Evolutionary conservation across 2,888 invertebrate species (phyloP).

Genomic region (Amblyjoppa fuscipennis): DNA sequence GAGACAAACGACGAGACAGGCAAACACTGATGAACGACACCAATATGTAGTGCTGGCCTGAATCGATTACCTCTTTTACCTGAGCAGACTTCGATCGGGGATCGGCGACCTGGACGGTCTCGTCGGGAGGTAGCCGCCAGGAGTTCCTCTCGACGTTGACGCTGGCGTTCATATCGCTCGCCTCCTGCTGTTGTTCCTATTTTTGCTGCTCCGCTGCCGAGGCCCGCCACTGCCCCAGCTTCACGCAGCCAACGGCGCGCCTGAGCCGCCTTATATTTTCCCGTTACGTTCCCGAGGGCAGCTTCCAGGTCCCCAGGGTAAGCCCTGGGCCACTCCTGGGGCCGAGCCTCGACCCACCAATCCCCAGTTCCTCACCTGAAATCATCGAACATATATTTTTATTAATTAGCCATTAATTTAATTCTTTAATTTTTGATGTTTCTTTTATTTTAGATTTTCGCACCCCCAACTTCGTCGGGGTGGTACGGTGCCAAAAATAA

Average conservation of each 20-base stretch:
- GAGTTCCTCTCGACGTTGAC: slow-evolving; percentile 95
- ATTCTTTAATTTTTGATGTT: no score
- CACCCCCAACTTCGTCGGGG: no score
- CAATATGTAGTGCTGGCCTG: slow-evolving; percentile 52
- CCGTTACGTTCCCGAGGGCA: slow-evolving; percentile 32
- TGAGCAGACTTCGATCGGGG: slow-evolving; percentile 92
- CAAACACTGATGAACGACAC: slow-evolving; percentile 57
- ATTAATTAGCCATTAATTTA: not conserved
- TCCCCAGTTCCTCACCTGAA: slow-evolving; percentile 80
- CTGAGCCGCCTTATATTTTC: slow-evolving; percentile 31
- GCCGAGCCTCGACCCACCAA: slow-evolving; percentile 82
- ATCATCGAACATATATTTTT: slow-evolving; percentile 48
- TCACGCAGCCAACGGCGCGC: slow-evolving; percentile 65
- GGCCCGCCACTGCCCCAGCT: slow-evolving; percentile 86
- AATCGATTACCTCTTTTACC: slow-evolving; percentile 86
- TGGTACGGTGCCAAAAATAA: no score
- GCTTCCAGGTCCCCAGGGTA: slow-evolving; percentile 78
- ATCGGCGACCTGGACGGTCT: slow-evolving; percentile 96
- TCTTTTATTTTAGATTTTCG: no score
- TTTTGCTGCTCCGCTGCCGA: slow-evolving; percentile 87
- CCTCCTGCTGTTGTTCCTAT: slow-evolving; percentile 82
- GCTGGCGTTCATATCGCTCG: slow-evolving; percentile 95
- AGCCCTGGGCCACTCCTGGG: slow-evolving; percentile 85
- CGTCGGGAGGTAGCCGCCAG: slow-evolving; percentile 97
- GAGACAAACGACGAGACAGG: slow-evolving; percentile 61